Conservation (phyloP, 2,888 invertebrate species). For the Leucoptera coffeella region DNA sequence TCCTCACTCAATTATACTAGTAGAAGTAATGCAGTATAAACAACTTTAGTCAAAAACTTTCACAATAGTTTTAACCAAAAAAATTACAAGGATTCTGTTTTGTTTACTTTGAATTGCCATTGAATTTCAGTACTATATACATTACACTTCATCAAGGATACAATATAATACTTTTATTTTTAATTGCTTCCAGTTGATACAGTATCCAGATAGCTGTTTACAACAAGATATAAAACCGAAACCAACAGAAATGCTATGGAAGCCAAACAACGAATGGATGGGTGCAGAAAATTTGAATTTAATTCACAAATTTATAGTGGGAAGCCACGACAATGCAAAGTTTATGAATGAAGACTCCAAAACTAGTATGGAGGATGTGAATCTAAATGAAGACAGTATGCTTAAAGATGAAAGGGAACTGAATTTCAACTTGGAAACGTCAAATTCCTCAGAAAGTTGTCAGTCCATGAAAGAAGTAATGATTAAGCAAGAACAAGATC, state of each 20-base stretch:
- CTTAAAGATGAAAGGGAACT: conserved; percentile 41
- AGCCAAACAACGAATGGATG: conserved; percentile 30
- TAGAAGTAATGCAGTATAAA: too few relatives aligned
- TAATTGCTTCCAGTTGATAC: conserved; percentile 22
- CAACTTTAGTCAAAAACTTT: too few relatives aligned
- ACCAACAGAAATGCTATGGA: conserved; percentile 39
- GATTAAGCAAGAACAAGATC: conserved; percentile 23
- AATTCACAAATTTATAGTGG: too few relatives aligned
- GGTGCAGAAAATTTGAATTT: conserved; percentile 30
- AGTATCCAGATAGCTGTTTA: conserved; percentile 36
- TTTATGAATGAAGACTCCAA: conserved; percentile 43
- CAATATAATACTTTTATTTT: too few relatives aligned
- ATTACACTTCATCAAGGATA: too few relatives aligned
- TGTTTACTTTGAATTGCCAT: too few relatives aligned
- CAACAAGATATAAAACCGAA: conserved; percentile 43
- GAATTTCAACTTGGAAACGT: conserved; percentile 44
- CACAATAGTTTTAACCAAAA: too few relatives aligned
- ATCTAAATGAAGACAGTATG: conserved; percentile 39
- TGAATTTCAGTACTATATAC: too few relatives aligned
- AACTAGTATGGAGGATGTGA: conserved; percentile 40
- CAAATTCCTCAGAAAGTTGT: conserved; percentile 43
- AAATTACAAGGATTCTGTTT: too few relatives aligned
- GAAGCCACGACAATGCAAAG: conserved; percentile 26
- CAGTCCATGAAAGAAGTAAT: conserved; percentile 36
- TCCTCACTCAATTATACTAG: too few relatives aligned